Evolutionary conservation across 2,797 vertebrate species (phyloP).

Genomic region (Diplodus puntazzo): DNA sequence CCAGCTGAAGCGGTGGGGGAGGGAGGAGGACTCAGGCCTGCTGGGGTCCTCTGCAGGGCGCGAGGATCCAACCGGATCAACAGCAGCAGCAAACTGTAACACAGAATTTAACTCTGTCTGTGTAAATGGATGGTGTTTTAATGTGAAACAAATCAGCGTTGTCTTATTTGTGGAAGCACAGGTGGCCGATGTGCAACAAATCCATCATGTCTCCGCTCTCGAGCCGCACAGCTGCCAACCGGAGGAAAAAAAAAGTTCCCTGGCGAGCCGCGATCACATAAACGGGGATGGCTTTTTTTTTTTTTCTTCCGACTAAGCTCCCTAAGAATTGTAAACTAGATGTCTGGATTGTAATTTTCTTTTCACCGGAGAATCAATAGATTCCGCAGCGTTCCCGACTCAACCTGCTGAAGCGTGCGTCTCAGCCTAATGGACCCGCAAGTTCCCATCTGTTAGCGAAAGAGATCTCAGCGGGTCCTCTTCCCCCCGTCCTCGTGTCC

Average conservation of each 20-base stretch:
- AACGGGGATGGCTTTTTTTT: conserved; percentile 45
- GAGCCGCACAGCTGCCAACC: conserved; percentile 22
- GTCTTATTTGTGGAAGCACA: conserved; percentile 60
- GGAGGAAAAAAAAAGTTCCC: conserved; percentile 27
- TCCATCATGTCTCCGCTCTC: conserved; percentile 61
- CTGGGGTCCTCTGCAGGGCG: conserved; percentile 24
- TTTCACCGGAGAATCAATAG: conserved; percentile 80
- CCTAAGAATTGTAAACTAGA: conserved; percentile 78
- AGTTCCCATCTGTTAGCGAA: conserved; percentile 84
- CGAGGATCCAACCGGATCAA: conserved; percentile 22
- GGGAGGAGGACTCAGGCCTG: conserved; percentile 39
- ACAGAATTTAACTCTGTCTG: conserved; percentile 2
- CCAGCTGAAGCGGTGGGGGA: conserved; percentile 24
- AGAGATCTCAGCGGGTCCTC: conserved; percentile 75
- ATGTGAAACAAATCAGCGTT: conserved; percentile 44
- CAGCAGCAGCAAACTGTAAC: conserved; percentile 1
- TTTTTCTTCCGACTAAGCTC: conserved; percentile 15
- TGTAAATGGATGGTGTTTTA: conserved; percentile 59
- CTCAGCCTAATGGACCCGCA: conserved; percentile 83
- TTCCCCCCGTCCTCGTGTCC: conserved; percentile 36
- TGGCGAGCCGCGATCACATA: conserved; percentile 35
- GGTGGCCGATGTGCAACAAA: conserved; percentile 62
- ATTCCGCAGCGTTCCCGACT: conserved; percentile 79
- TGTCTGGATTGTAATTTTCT: conserved; percentile 81
- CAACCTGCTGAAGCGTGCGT: conserved; percentile 73